Base-by-base conservation (phyloP, 2,888 invertebrate species). In the Trichacis sp. region DNA sequence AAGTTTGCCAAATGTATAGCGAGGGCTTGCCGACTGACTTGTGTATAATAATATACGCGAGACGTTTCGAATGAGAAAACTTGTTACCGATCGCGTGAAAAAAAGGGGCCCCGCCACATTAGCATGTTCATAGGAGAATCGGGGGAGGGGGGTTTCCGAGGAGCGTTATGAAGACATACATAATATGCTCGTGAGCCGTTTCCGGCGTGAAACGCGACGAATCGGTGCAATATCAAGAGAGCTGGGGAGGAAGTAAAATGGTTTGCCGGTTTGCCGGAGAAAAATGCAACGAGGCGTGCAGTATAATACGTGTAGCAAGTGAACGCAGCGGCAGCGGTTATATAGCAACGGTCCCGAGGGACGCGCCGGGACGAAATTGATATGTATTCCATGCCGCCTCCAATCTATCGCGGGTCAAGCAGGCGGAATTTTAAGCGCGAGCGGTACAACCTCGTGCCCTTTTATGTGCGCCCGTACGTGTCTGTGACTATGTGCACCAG, bases 401-500 rank as follows among this genome's bases (percentile, higher is more conserved):
- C 83, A 82, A 84, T 84, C 83, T 83, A 84, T 81, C 80, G 80
- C 73, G 77, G 84, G 84, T 84, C 84, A 84, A 84, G 83, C 83
- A 77, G 75, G 76, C 82, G 76, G 84, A 84, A 84, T 84, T 84
- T 84, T 82, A 84, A 83, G 77, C 78, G 77, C 75, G 79, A 77
- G 79, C 77, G 75, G 64, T 71, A 70, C 68, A 72, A 33, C 33
- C 33, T 33, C 33, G 33, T 3, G 33, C 68, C 24, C 24, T 24
- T 24, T 24, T 24, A 24, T 24, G 24, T 8, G 24, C n/a, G n/a
- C n/a, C n/a, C n/a, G n/a, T n/a, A n/a, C n/a, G n/a, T n/a, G n/a
- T n/a, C n/a, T n/a, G n/a, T n/a, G n/a, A n/a, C n/a, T 58, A 62
- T 52, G 61, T 61, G 61, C 65, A 61, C 58, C 61, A 52, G 61